phyloP scores from a whole-genome alignment of 2,113 vertebrate genomes.

The Pangasianodon gigas region DNA sequence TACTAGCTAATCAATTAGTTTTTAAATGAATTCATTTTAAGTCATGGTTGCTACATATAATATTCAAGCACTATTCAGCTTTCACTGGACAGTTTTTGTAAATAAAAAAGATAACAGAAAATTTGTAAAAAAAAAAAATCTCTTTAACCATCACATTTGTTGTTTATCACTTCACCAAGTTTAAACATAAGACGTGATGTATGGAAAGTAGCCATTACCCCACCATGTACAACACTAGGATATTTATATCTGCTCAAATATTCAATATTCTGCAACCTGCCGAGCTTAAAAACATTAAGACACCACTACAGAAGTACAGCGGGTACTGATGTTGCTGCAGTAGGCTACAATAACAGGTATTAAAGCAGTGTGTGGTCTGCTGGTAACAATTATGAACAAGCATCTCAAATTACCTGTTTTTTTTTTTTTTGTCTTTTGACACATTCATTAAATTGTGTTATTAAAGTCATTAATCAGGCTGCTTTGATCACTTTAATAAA shows the following conservation, averaged over 20 bases:
- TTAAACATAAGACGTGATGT: background rate
- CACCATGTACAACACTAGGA: background rate
- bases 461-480: background rate
- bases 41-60: background rate
- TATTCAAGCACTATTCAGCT: background rate
- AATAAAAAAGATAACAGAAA: too few species aligned
- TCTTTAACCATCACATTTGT: background rate
- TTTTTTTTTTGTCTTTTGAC: background rate
- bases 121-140: background rate
- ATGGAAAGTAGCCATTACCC: background rate
- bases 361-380: constrained; percentile 8
- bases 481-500: background rate
- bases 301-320: background rate
- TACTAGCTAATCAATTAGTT: background rate
- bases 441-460: background rate
- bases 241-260: background rate
- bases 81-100: too few species aligned
- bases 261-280: background rate
- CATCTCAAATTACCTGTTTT: background rate
- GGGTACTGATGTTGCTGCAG: background rate
- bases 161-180: background rate
- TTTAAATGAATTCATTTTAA: background rate
- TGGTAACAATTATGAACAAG: background rate
- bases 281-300: background rate
- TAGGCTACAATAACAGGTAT: background rate